Evolutionary conservation across 2,113 vertebrate genomes (phyloP).

Genomic region (Irena cyanogastra): DNA sequence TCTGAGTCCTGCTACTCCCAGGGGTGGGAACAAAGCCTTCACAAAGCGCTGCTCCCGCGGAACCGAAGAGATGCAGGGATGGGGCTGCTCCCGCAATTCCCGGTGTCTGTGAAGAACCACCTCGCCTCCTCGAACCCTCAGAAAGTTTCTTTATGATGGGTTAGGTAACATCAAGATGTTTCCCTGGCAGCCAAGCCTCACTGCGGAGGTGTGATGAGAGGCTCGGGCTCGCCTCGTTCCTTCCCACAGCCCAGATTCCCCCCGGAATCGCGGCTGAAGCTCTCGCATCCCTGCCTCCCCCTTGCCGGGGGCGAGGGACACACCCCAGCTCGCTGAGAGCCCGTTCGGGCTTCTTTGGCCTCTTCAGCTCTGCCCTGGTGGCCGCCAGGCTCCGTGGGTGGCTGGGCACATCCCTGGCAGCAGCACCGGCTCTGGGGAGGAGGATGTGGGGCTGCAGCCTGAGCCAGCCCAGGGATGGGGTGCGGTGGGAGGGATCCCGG

Average conservation of each 20-base stretch:
- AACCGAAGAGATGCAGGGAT: not conserved
- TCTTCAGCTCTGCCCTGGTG: not conserved
- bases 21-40: not conserved
- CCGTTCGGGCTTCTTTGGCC: fast-evolving
- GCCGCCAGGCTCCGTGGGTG: not conserved
- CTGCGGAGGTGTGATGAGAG: not conserved
- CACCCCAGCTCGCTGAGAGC: fast-evolving
- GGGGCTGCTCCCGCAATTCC: not conserved
- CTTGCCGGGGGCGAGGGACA: fast-evolving
- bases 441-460: not conserved
- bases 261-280: not conserved
- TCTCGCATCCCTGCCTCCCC: fast-evolving
- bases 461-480: not conserved
- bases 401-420: not conserved
- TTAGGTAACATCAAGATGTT: not conserved
- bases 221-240: not conserved
- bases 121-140: not conserved
- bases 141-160: not conserved
- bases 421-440: not conserved
- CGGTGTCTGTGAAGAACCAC: fast-evolving
- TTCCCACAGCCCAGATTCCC: not conserved
- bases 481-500: fast-evolving
- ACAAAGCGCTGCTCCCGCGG: fast-evolving
- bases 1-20: fast-evolving
- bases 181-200: fast-evolving